Percentiles rank a stretch among this genome's conserved stretches.
Evolutionary conservation across 2,888 invertebrate genomes (phyloP).

Genomic region (Cephus sareptanus): DNA sequence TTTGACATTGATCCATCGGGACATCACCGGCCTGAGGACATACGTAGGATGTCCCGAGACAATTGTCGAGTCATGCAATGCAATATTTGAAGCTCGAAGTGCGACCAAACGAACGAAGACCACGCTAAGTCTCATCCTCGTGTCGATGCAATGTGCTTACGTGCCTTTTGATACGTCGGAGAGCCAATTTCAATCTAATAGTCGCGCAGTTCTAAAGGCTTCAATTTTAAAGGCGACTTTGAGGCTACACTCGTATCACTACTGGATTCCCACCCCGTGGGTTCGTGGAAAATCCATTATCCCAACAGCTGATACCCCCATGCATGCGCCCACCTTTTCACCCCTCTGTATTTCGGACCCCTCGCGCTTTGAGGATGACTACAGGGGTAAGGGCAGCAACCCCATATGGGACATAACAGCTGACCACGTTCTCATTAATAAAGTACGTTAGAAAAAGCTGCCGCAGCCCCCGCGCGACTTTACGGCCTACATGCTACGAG

Average conservation of each 20-base stretch:
- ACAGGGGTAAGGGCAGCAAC: conserved; percentile 31
- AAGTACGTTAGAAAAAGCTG: conserved; percentile 57
- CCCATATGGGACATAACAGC: conserved; percentile 57
- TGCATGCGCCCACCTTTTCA: conserved; percentile 37
- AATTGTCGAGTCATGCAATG: not conserved
- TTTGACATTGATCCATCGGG: not conserved
- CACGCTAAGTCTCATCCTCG: not conserved
- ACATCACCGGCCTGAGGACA: not conserved
- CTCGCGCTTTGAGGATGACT: conserved; percentile 17
- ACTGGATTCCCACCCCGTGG: not conserved
- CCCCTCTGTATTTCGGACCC: not conserved
- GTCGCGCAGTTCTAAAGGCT: not conserved
- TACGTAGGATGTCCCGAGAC: not conserved
- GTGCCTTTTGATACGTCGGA: not conserved
- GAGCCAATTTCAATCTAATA: not conserved
- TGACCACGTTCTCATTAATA: conserved; percentile 63
- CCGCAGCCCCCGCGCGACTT: conserved; percentile 27
- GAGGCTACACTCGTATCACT: not conserved
- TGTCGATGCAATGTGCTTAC: not conserved
- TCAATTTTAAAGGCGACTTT: not conserved
- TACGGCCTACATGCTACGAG: conserved; percentile 15
- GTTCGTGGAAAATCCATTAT: conserved; percentile 22
- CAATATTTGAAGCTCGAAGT: not conserved
- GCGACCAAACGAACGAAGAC: not conserved
- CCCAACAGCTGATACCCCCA: conserved; percentile 62